Evolutionary conservation across 2,113 vertebrate genomes (phyloP), one percentile per base, ranked within the genome.

Genomic region (Nannobrachium achirus): DNA sequence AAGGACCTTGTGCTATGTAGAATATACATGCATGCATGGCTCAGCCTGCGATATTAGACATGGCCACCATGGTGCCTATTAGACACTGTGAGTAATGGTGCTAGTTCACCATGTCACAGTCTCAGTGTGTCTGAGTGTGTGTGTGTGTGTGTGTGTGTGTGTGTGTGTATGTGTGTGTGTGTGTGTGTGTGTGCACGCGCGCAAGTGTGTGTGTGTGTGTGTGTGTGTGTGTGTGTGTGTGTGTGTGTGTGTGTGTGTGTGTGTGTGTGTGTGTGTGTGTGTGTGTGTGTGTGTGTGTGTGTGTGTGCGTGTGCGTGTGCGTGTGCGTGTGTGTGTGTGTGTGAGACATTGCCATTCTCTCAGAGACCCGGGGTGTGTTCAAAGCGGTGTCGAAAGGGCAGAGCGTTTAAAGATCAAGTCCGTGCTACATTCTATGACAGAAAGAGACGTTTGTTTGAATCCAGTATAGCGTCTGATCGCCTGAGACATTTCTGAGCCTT

Each of bases 361-460:
- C 3, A 78, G 25, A 33, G 64, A 81, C 67, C 40, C 51, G 78
- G 79, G 75, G 75, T 80, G 83, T 66, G 76, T 50, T 55, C 55
- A 59, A 59, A 67, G 25, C 59, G 56, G 67, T 66, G 19, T 33
- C 70, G 79, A 81, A 82, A 57, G 25, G n/a, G 56, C 1, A 15
- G 75, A 79, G 69, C 73, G 58, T 66, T 71, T n/a, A 69, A 77
- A 73, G 60, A 87, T 80, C 70, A 76, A 33, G 75, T 78, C 53
- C 59, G 56, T 73, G 61, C 61, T 33, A 63, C 33, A 33, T 33
- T 33, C 25, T 33, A 33, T 5, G 25, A 33, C 25, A 33, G 25
- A 33, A 33, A 33, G 25, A 33, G 6, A 5, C 25, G 25, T 33
- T 33, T 33, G 20, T 67, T 58, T 49, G 64, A 53, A 84, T 66